Conservation (phyloP, 2,113 vertebrate genomes). For the Lagopus muta region DNA sequence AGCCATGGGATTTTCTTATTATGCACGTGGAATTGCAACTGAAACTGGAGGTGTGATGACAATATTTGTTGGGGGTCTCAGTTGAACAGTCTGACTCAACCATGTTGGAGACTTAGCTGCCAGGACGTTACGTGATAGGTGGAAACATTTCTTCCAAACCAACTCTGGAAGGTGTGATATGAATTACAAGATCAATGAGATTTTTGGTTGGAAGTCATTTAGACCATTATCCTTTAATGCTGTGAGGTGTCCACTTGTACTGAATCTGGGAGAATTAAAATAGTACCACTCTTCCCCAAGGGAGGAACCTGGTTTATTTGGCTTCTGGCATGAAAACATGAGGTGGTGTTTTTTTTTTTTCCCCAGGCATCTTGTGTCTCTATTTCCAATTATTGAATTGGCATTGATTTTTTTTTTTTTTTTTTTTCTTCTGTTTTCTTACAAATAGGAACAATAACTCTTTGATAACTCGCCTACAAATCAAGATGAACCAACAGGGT, state of each 20-base stretch:
- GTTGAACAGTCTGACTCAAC: neutral
- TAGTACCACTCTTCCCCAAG: neutral
- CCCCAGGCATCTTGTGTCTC: neutral
- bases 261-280: neutral
- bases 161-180: neutral
- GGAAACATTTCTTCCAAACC: neutral
- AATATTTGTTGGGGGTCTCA: neutral
- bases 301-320: neutral
- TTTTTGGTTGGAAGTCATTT: neutral
- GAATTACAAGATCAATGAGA: neutral
- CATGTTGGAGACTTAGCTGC: neutral
- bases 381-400: neutral
- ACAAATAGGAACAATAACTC: neutral
- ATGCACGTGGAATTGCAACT: neutral
- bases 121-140: neutral
- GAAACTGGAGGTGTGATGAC: neutral
- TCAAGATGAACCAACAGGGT: neutral
- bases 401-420: neutral
- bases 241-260: neutral
- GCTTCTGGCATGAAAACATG: neutral
- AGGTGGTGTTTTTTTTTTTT: neutral
- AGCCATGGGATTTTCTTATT: neutral
- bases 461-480: neutral
- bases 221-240: neutral
- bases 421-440: slow-evolving; percentile 9